Percentiles rank a stretch among this genome's conserved stretches.
These are phyloP conservation scores for Tanytarsus gracilentus DNA, from an alignment of 2,888 invertebrate species.

Conservation along the genomic window DNA sequence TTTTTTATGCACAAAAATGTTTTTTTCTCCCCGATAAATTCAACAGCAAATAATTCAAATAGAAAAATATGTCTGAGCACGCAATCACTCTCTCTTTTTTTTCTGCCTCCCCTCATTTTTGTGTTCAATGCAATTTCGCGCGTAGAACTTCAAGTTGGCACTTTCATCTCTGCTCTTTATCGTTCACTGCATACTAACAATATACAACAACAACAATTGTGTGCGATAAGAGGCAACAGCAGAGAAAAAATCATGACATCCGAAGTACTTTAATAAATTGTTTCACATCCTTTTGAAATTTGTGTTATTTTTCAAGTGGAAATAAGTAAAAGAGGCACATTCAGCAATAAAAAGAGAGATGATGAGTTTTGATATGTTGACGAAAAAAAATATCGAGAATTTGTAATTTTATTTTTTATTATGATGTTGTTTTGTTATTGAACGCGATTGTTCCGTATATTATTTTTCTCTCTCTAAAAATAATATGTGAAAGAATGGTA, in stretches of 20 bases:
- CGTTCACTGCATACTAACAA: neutral
- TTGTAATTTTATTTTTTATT: neutral
- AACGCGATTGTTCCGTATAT: no score
- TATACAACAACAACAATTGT: neutral
- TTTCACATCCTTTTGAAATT: constrained; percentile 8
- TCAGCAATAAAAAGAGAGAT: neutral
- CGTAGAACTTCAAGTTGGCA: neutral
- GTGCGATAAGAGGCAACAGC: neutral
- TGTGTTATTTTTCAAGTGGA: neutral
- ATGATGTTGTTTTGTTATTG: neutral
- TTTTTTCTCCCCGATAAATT: neutral
- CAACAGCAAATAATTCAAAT: neutral
- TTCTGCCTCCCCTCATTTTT: no score
- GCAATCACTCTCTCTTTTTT: neutral
- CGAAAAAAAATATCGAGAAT: no score
- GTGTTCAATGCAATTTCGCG: neutral
- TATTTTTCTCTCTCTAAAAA: no score
- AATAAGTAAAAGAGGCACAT: neutral
- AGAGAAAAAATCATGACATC: constrained; percentile 17
- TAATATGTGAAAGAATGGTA: no score
- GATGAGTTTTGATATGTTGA: neutral
- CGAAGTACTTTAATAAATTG: constrained; percentile 22
- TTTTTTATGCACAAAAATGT: neutral
- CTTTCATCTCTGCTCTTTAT: neutral
- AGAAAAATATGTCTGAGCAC: constrained; percentile 14